Evolutionary conservation across 2,888 invertebrate species (phyloP), one percentile per base, ranked within the genome.

Genomic region (Plebejus argus): DNA sequence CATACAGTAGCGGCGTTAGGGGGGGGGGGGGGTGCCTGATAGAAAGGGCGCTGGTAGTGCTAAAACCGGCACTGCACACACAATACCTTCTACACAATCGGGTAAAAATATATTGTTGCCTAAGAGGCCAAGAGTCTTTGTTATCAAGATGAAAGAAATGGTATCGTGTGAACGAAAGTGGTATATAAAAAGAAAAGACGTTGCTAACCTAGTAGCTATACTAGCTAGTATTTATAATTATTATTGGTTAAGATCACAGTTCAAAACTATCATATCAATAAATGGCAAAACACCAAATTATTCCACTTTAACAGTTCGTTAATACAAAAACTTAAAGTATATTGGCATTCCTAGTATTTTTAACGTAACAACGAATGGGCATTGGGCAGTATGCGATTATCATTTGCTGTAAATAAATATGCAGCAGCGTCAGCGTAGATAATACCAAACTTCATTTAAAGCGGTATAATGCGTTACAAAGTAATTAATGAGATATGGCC

Each of bases 401-500:
- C n/a, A 56, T 20, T 61, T 3, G 28, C 23, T 20, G 23, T 66
- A 28, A 33, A 66, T 66, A 66, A 66, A 66, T 28, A 20, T 33
- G 28, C 66, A 66, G 28, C 18, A 28, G 10, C 23, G 23, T 12
- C 8, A 12, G 23, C 20, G 58, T 61, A 66, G 28, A 66, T 66
- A 66, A 61, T 66, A 66, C 20, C 66, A 66, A 66, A 66, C 66
- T 66, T 66, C 66, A 66, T 66, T 66, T 28, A 66, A 66, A 28
- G 66, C 66, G 4, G 66, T 7, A 66, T 66, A 66, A 66, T 66
- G 28, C 66, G 66, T 66, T 66, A 66, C 66, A 66, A 66, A 66
- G 66, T 66, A 66, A 66, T 66, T 66, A 66, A 71, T 58, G 72
- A 77, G 77, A 77, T 77, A 77, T 72, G 72, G 71, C 15, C 23